Evolutionary conservation across 2,888 invertebrate genomes (phyloP).

Genomic region (Tetragonisca angustula): DNA sequence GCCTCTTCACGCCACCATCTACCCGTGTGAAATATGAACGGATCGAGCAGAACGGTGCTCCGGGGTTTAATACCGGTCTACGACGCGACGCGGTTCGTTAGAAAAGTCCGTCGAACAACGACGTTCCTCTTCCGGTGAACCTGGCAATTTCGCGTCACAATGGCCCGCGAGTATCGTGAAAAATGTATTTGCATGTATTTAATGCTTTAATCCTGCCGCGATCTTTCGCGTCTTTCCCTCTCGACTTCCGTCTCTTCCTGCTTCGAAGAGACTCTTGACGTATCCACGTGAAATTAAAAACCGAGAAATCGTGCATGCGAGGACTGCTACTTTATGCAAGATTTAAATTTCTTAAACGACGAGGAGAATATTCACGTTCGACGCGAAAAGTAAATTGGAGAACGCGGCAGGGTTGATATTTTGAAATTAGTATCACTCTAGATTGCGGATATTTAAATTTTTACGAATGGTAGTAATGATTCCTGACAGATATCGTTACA

Average conservation of each 20-base stretch:
- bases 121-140: background rate
- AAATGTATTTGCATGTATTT: background rate
- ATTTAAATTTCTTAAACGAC: no score
- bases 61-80: conserved; percentile 22
- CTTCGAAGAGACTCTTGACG: background rate
- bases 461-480: no score
- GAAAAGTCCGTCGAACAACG: background rate
- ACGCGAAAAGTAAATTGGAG: no score
- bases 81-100: conserved; percentile 7
- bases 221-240: background rate
- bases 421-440: no score
- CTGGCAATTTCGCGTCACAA: background rate
- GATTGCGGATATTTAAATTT: no score
- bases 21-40: conserved; percentile 19
- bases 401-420: no score
- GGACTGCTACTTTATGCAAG: no score
- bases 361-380: no score
- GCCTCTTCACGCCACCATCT: background rate
- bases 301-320: no score
- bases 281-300: no score
- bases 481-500: no score
- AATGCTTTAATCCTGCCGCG: background rate
- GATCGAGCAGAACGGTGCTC: conserved; percentile 2
- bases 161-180: background rate
- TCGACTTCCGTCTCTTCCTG: background rate